A percentile compares a stretch with the other conserved stretches of the same genome.
Conservation (phyloP, 2,797 vertebrate species). For the Petrocephalus sullivani region DNA sequence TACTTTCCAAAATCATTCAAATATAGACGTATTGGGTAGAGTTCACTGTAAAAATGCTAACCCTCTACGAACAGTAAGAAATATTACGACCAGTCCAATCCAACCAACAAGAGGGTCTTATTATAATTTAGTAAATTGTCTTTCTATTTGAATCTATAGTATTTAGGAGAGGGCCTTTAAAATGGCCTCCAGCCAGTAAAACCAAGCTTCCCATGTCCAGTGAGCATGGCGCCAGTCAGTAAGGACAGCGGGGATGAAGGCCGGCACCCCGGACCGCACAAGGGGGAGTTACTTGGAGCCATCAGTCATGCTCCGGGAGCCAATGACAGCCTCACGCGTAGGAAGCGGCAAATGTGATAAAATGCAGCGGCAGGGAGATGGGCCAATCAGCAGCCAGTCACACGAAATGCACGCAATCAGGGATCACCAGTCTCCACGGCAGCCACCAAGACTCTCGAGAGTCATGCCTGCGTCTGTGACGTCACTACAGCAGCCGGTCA, state of each 20-base stretch:
- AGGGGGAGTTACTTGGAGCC: slow-evolving; percentile 51
- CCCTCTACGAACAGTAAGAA: not conserved
- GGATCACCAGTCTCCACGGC: not conserved
- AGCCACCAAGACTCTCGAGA: not conserved
- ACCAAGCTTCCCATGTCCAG: not conserved
- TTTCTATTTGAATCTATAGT: not conserved
- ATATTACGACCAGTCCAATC: not conserved
- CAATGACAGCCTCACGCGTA: slow-evolving; percentile 64
- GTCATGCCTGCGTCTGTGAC: not conserved
- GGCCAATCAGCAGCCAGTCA: slow-evolving; percentile 73
- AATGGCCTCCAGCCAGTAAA: not conserved
- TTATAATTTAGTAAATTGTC: not conserved
- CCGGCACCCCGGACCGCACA: slow-evolving; percentile 55
- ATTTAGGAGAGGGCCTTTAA: not conserved
- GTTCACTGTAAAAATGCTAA: not conserved
- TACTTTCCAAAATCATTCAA: not conserved
- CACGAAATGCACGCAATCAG: slow-evolving; percentile 67
- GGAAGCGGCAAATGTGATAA: slow-evolving; percentile 52
- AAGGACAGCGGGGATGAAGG: slow-evolving; percentile 45
- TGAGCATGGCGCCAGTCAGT: slow-evolving; percentile 55
- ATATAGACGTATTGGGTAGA: not conserved
- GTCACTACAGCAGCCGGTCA: too few relatives aligned
- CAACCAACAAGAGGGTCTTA: not conserved
- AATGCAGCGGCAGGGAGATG: slow-evolving; percentile 74
- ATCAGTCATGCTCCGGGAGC: slow-evolving; percentile 69